Base-by-base conservation (phyloP, 37 sponge, comb jelly and placozoan genomes). In the Spongia lamella region DNA sequence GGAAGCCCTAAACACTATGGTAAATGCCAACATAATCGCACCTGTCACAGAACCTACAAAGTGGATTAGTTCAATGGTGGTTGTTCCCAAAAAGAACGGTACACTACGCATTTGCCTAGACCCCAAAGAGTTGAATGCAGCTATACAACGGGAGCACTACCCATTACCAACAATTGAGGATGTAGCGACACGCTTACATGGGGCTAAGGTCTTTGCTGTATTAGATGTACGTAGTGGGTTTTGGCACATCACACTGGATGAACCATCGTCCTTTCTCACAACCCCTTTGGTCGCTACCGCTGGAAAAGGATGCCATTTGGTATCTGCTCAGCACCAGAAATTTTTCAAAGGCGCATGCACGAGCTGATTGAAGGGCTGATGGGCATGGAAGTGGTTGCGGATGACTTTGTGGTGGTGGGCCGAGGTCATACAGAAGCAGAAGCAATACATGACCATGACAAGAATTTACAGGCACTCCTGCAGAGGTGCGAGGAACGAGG, bases 51-150 rank as follows among this genome's bases (percentile, higher is more conserved):
- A 64, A 58, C 29, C 83, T 39, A 57, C 68, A 6, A 21, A 29
- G 39, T 85, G 86, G 86, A 62, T 85, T 2, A 70, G 38, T 38
- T 78, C 86, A 6, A 79, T 79, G 64, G 57, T 68, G 32, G 32
- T 67, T 24, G 61, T 72, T 3, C 68, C 76, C 47, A 86, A 67
- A 49, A 53, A 56, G 5, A 21, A 56, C 19, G 86, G 72, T 17
- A 51, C 32, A 26, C 26, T 80, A 21, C 36, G 87, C 26, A 60
- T 86, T 0, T 88, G 83, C 50, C 33, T 83, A 2, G 89, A 88
- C 35, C 83, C 76, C 22, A 38, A 65, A 22, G 35, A 59, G 3
- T 76, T 82, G 47, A 75, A 82, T 38, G 24, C 22, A 37, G 65
- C 83, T 13, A 63, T 82, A 3, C 26, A 32, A 36, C 38, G 83